phyloP scores from a whole-genome alignment of 35 echinoderm and acorn worm genomes.

The Apostichopus japonicus region DNA sequence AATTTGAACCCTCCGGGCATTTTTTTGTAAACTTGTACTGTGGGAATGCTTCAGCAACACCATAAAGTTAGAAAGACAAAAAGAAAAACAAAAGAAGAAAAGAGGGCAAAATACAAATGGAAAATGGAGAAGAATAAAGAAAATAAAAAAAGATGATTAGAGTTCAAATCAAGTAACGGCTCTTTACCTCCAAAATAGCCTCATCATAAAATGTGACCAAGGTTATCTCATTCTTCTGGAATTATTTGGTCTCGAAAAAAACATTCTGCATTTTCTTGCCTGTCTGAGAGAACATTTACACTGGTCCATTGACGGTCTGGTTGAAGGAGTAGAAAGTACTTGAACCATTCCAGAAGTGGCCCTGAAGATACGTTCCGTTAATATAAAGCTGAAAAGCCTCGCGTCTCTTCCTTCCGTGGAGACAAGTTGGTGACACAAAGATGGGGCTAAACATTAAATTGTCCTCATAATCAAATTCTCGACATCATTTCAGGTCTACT shows the following conservation, averaged over 20 bases:
- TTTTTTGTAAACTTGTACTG: not conserved
- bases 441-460: slow-evolving; percentile 2
- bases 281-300: not conserved
- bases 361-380: slow-evolving; percentile 11
- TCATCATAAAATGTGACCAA: not conserved
- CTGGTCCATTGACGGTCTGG: not conserved
- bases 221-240: not conserved
- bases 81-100: not conserved
- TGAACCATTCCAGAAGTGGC: not conserved
- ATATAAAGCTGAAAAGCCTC: not conserved
- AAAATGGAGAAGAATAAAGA: not conserved
- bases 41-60: not conserved
- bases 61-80: not conserved
- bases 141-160: not conserved
- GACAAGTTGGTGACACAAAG: slow-evolving; percentile 22
- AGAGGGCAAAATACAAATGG: not conserved
- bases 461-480: slow-evolving; percentile 39
- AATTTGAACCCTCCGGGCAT: not conserved
- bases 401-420: slow-evolving; percentile 7
- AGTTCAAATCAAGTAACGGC: not conserved
- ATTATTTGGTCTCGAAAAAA: not conserved
- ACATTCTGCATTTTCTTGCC: not conserved
- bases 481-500: slow-evolving; percentile 25
- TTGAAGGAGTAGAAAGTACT: not conserved
- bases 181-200: not conserved